Evolutionary conservation across 37 sponge, comb jelly and placozoan species (phyloP).

Genomic region (Mnemiopsis leidyi): DNA sequence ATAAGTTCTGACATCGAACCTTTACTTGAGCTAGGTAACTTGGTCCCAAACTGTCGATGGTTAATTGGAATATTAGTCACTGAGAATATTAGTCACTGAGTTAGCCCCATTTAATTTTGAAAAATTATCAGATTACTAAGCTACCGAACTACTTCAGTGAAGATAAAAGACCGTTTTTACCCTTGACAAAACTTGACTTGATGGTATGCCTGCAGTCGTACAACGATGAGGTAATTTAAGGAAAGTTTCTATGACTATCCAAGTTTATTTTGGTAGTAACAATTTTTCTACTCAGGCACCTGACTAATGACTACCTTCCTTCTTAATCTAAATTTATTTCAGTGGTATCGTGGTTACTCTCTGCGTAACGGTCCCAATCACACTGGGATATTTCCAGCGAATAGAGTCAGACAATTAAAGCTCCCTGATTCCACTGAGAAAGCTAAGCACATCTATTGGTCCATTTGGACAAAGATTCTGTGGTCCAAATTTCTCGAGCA

Average conservation of each 20-base stretch:
- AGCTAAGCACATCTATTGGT: neutral
- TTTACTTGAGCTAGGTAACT: too few species aligned
- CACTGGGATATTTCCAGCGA: constrained; percentile 29
- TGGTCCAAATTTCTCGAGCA: constrained; percentile 4
- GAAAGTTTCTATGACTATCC: too few species aligned
- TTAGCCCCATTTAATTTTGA: too few species aligned
- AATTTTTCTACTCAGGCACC: too few species aligned
- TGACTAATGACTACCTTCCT: neutral
- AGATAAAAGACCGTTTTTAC: neutral
- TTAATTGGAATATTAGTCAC: neutral
- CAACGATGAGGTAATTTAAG: constrained; percentile 41
- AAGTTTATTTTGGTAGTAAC: too few species aligned
- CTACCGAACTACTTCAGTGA: too few species aligned
- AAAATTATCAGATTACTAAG: too few species aligned
- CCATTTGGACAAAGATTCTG: neutral
- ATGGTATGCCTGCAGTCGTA: constrained; percentile 1
- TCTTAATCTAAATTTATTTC: neutral
- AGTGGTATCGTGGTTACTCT: constrained; percentile 47
- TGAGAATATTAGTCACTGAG: neutral
- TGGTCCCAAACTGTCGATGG: too few species aligned
- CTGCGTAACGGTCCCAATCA: neutral
- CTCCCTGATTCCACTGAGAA: neutral
- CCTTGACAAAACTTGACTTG: neutral
- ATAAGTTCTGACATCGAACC: too few species aligned
- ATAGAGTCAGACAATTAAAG: neutral